Percentiles rank a stretch among this genome's conserved stretches.
phyloP scores from a whole-genome alignment of 1,140 invertebrate genomes.

The Drosophila busckii region DNA sequence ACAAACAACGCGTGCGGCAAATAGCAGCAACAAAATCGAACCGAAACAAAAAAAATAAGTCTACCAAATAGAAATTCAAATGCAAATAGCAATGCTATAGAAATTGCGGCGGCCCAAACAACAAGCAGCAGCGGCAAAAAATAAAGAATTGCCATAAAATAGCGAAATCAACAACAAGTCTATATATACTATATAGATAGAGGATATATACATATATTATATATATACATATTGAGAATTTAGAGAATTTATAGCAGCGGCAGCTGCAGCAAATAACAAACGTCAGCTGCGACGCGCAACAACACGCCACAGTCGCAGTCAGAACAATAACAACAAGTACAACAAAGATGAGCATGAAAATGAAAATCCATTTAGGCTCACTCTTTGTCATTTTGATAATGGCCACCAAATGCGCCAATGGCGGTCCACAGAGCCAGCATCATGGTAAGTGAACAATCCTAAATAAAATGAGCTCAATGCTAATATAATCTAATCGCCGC shows the following conservation, averaged over 20 bases:
- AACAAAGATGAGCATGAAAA: conserved; percentile 38
- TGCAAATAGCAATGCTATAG: conserved; percentile 54
- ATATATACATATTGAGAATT: too few relatives aligned
- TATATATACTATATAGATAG: too few relatives aligned
- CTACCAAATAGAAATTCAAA: conserved; percentile 64
- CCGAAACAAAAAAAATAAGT: conserved; percentile 23
- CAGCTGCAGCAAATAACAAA: conserved; percentile 46
- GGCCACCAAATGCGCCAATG: conserved; percentile 56
- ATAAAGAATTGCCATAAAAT: conserved; percentile 56
- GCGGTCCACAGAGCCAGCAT: conserved; percentile 61
- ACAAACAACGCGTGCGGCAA: conserved; percentile 57
- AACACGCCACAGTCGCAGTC: conserved; percentile 26
- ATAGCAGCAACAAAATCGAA: conserved; percentile 8
- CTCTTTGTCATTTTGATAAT: conserved; percentile 70
- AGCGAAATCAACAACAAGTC: conserved; percentile 37
- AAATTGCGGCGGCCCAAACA: conserved; percentile 46
- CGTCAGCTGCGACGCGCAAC: conserved; percentile 21
- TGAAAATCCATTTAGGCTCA: conserved; percentile 47
- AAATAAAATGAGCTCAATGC: conserved; percentile 16
- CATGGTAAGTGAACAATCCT: conserved; percentile 55
- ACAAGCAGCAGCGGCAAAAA: conserved; percentile 17
- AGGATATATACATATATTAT: too few relatives aligned
- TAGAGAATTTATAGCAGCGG: too few relatives aligned
- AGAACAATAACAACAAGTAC: conserved; percentile 10
- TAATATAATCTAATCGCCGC: conserved; percentile 29